Percentiles rank a stretch among this genome's conserved stretches.
Conservation (phyloP, 1,140 invertebrate species). For the Phymorhynchus buccinoides region DNA sequence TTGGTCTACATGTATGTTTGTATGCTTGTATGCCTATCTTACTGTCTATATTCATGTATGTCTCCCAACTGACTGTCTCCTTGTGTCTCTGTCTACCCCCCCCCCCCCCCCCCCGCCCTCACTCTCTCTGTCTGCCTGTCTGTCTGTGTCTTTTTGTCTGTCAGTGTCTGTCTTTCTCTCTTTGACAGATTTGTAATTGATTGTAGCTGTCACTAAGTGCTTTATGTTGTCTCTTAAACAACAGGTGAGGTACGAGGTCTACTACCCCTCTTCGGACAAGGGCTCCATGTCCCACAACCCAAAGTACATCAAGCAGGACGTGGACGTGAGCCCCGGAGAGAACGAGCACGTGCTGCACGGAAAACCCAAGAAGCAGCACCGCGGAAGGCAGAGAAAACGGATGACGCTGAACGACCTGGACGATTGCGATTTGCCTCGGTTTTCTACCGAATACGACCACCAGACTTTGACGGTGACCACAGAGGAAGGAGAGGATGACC, state of each 20-base stretch:
- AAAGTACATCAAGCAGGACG: conserved; percentile 36
- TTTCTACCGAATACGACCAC: background rate
- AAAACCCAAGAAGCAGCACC: conserved; percentile 15
- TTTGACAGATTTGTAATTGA: too few relatives aligned
- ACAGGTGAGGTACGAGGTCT: conserved; percentile 44
- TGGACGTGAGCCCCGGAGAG: background rate
- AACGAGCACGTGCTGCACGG: conserved; percentile 1
- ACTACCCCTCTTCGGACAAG: conserved; percentile 33
- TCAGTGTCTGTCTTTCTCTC: too few relatives aligned
- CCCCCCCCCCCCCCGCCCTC: background rate
- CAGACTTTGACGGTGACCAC: background rate
- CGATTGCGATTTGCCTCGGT: background rate
- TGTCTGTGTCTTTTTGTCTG: too few relatives aligned
- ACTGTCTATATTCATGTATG: too few relatives aligned
- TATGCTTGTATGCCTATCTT: too few relatives aligned
- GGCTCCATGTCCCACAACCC: conserved; percentile 44
- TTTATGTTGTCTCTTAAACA: too few relatives aligned
- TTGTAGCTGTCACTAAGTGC: too few relatives aligned
- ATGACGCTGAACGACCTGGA: conserved; percentile 29
- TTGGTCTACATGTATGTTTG: too few relatives aligned
- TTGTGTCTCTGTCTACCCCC: background rate
- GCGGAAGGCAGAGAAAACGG: conserved; percentile 24
- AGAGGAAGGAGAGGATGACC: background rate
- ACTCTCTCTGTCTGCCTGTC: too few relatives aligned
- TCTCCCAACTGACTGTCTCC: too few relatives aligned